A percentile compares a stretch with the other conserved stretches of the same genome.
Evolutionary conservation across 92 coral and sea anemone species (phyloP).

Genomic region (Paramuricea clavata): DNA sequence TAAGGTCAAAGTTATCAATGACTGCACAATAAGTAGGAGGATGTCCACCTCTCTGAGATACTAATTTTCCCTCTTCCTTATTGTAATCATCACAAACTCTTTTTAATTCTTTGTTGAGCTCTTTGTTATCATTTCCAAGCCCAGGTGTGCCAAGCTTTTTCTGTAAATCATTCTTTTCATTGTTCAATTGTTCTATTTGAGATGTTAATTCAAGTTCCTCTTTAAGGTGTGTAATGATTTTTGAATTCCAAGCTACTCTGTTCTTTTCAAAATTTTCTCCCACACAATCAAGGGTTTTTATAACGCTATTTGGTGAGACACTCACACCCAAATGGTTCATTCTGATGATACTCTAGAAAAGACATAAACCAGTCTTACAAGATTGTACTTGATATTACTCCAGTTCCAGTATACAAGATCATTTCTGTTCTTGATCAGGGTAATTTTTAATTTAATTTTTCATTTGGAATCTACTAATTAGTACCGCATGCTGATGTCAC

Average conservation of each 20-base stretch:
- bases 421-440: no score
- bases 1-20: conserved; percentile 58
- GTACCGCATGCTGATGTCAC: no score
- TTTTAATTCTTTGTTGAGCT: not conserved
- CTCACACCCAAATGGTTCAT: conserved; percentile 51
- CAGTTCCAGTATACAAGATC: no score
- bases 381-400: no score
- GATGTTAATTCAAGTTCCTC: not conserved
- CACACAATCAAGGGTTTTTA: conserved; percentile 34
- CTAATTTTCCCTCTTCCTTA: not conserved
- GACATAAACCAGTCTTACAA: no score
- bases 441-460: no score
- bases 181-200: not conserved
- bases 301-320: conserved; percentile 43
- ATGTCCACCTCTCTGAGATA: not conserved
- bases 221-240: not conserved
- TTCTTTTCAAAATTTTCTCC: conserved; percentile 23
- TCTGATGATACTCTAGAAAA: conserved; percentile 38
- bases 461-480: no score
- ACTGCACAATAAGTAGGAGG: conserved; percentile 25
- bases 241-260: not conserved
- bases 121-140: not conserved
- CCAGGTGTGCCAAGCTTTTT: not conserved
- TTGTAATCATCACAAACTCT: not conserved
- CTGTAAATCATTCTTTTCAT: not conserved